Evolutionary conservation across 2,113 vertebrate genomes (phyloP), one percentile per base, ranked within the genome.

Genomic region (Octodon degus): DNA sequence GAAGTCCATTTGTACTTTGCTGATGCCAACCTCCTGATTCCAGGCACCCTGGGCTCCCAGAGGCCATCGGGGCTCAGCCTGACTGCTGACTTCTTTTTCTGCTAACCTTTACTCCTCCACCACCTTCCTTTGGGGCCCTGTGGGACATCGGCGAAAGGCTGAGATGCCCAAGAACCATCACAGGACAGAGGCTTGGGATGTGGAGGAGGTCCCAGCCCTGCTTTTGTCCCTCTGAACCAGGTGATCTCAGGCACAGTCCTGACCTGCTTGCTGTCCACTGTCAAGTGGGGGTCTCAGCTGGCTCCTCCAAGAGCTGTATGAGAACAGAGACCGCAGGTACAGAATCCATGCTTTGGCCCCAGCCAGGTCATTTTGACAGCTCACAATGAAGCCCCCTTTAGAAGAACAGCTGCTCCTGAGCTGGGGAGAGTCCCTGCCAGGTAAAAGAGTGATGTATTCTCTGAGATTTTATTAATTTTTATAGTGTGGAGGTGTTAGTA

Each of bases 401-500:
- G 67, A 82, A 65, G 84, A 74, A 27, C 60, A 77, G 5, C 50
- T 82, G 9, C 13, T 65, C 67, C 65, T 87, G 60, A 67, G 72
- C 50, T 27, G 53, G 87, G 27, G 68, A 53, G 50, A 32, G 55
- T 77, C 85, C 80, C 93, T 96, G 1, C 24, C 67, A 87, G 25
- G 7, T 27, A 27, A 79, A 94, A 84, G 47, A 96, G 60, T 65
- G 65, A 84, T 83, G 74, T 47, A 37, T 77, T 87, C 76, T 62
- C 86, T 85, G 87, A 67, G 67, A 67, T 80, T 94, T 86, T 94
- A 96, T 93, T 95, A 82, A 87, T 55, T 80, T 37, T 68, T 91
- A 12, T 68, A 30, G 72, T 82, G 82, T 89, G 91, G 83, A 93
- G 92, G 94, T 97, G 89, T 86, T 83, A 76, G 74, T 95, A 87